Conservation (phyloP, 2,113 vertebrate genomes). For the Gila orcuttii region DNA sequence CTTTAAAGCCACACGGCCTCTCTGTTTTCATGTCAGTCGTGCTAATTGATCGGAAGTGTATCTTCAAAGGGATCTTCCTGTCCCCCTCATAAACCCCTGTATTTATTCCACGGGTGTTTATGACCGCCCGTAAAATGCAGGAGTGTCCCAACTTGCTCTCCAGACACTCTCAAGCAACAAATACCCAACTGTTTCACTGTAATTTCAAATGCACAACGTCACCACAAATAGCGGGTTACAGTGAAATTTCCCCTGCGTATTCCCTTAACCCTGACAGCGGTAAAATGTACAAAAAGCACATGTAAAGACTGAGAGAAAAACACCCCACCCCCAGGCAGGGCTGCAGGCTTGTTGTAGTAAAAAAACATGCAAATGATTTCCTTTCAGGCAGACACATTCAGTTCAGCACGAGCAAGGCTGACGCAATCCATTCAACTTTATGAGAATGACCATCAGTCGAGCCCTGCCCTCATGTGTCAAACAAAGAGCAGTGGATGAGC, state of each 20-base stretch:
- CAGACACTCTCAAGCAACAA: neutral
- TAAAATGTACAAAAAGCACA: conserved; percentile 45
- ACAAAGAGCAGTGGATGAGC: conserved; percentile 73
- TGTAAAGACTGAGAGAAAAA: conserved; percentile 38
- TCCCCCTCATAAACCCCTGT: conserved; percentile 57
- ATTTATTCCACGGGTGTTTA: conserved; percentile 63
- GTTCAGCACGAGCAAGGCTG: conserved; percentile 66
- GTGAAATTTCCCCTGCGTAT: conserved; percentile 32
- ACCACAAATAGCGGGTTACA: neutral
- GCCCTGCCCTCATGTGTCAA: conserved; percentile 55
- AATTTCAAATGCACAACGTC: neutral
- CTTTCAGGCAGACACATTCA: conserved; percentile 75
- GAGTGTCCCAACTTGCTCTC: neutral
- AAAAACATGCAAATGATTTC: conserved; percentile 77
- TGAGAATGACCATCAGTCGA: conserved; percentile 64
- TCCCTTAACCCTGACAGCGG: neutral
- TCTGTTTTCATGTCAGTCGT: conserved; percentile 66
- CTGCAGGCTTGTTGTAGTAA: conserved; percentile 39
- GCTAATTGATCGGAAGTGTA: conserved; percentile 65
- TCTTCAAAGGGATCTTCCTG: conserved; percentile 63
- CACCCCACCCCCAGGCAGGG: conserved; percentile 59
- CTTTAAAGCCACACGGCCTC: conserved; percentile 64
- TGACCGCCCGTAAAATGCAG: conserved; percentile 63
- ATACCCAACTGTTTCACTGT: neutral
- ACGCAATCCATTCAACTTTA: conserved; percentile 71